Percentiles rank a stretch among this genome's conserved stretches.
Evolutionary conservation across 2,113 vertebrate genomes (phyloP).

Genomic region (Corvus moneduloides): DNA sequence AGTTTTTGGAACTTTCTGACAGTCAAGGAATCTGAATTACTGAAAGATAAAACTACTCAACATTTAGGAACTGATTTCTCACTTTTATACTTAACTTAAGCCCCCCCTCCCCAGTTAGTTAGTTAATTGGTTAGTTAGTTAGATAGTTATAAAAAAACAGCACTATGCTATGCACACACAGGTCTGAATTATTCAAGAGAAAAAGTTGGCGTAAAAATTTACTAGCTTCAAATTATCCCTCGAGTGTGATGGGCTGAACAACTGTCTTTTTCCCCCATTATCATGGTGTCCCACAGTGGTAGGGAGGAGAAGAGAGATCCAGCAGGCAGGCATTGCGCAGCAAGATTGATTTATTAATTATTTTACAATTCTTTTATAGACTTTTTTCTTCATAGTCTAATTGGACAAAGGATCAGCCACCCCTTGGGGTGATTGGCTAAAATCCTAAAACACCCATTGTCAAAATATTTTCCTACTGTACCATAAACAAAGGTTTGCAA

Average conservation of each 20-base stretch:
- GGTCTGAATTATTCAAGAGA: not conserved
- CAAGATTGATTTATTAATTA: too few relatives aligned
- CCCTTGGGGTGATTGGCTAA: too few relatives aligned
- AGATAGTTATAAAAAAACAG: not conserved
- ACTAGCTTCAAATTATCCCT: not conserved
- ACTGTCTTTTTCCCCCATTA: not conserved
- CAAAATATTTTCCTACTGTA: too few relatives aligned
- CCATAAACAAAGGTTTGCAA: too few relatives aligned
- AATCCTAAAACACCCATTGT: too few relatives aligned
- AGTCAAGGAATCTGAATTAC: not conserved
- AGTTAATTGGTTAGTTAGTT: not conserved
- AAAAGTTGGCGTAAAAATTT: not conserved
- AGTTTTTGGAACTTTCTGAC: not conserved
- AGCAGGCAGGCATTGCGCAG: too few relatives aligned
- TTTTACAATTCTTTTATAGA: too few relatives aligned
- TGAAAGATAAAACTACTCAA: not conserved
- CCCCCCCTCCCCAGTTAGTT: rapidly evolving
- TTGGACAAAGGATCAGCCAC: too few relatives aligned
- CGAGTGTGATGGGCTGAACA: not conserved
- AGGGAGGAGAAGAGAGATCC: too few relatives aligned
- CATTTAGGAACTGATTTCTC: not conserved
- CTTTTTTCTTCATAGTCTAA: too few relatives aligned
- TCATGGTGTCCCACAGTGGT: too few relatives aligned
- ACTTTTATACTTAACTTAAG: not conserved
- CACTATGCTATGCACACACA: not conserved